A percentile compares a stretch with the other conserved stretches of the same genome.
phyloP scores from a whole-genome alignment of 2,113 vertebrate genomes.

The Conger conger region DNA sequence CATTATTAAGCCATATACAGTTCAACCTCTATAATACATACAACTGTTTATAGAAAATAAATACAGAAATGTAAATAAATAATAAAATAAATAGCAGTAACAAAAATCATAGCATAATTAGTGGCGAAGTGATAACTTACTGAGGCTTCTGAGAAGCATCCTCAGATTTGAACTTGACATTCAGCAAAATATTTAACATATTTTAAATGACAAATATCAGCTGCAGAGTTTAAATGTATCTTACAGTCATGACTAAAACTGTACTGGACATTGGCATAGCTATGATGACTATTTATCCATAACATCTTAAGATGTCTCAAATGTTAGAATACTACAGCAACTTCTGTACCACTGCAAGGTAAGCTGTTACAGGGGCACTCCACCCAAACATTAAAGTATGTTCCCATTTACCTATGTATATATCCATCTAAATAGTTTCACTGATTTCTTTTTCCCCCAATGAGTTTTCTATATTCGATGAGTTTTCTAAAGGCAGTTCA shows the following conservation, averaged over 20 bases:
- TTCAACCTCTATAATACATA: constrained; percentile 18
- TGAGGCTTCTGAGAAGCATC: constrained; percentile 1
- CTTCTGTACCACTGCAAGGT: not conserved
- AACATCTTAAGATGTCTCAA: not conserved
- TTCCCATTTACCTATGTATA: no score
- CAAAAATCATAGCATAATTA: constrained; percentile 1
- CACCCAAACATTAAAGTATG: no score
- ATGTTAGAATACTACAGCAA: not conserved
- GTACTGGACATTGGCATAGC: constrained; percentile 2
- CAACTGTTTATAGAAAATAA: constrained; percentile 23
- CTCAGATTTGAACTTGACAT: not conserved
- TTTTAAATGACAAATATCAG: constrained; percentile 21
- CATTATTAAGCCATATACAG: constrained; percentile 14
- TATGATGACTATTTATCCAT: constrained; percentile 8
- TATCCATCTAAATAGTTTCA: no score
- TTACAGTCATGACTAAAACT: not conserved
- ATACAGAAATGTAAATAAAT: constrained; percentile 16
- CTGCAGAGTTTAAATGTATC: not conserved
- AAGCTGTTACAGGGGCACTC: no score
- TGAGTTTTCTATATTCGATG: no score
- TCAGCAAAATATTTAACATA: not conserved
- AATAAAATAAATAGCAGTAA: constrained; percentile 18
- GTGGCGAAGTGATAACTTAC: not conserved
- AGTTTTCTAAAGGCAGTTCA: no score
- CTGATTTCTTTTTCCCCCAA: no score